These are phyloP conservation scores for Anadara kagoshimensis DNA, from an alignment of 1,140 invertebrate species.

Conservation along the genomic window DNA sequence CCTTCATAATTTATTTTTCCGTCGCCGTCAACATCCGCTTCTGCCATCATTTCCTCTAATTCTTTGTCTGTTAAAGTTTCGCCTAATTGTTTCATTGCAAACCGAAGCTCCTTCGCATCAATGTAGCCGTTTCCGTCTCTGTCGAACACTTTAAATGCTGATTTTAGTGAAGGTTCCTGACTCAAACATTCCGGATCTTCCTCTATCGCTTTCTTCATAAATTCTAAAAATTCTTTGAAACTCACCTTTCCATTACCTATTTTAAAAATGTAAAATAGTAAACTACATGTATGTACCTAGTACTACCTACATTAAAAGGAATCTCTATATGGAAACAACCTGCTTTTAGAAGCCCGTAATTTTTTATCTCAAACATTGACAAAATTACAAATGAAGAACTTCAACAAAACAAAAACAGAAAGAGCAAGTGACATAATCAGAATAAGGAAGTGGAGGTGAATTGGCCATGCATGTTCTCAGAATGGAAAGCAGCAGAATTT, in stretches of 20 bases:
- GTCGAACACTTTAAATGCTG: conserved; percentile 20
- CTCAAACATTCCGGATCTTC: conserved; percentile 2
- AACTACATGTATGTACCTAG: no score
- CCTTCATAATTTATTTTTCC: conserved; percentile 48
- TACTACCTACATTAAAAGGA: no score
- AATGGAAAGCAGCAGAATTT: no score
- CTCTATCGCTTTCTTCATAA: conserved; percentile 1
- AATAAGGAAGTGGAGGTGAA: no score
- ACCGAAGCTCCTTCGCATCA: conserved; percentile 48
- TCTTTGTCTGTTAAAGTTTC: conserved; percentile 92
- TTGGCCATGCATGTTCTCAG: no score
- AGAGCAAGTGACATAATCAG: no score
- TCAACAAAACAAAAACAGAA: no score
- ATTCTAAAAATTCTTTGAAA: neutral
- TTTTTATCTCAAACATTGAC: no score
- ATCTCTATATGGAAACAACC: no score
- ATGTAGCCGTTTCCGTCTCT: conserved; percentile 69
- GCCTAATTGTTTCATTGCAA: conserved; percentile 93
- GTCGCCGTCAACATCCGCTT: conserved; percentile 43
- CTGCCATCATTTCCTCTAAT: conserved; percentile 93
- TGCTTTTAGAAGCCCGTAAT: no score
- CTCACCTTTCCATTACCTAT: neutral
- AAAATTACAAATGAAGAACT: no score
- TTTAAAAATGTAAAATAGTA: neutral
- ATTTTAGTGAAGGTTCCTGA: neutral